phyloP scores from a whole-genome alignment of 2,797 vertebrate species.

The Anableps anableps region DNA sequence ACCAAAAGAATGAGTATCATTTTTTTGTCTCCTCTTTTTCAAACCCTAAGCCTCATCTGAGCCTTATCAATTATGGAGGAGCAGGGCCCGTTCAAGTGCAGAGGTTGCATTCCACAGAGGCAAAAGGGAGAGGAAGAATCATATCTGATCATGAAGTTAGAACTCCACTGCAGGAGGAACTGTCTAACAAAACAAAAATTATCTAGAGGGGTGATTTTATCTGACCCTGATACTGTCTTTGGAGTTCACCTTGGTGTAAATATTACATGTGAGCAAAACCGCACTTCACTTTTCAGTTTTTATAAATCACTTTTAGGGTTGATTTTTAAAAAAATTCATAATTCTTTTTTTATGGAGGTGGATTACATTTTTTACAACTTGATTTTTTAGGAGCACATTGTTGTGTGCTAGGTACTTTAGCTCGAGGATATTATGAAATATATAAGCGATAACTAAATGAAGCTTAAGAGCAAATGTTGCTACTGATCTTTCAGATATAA shows the following conservation, averaged over 20 bases:
- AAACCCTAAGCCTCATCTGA: slow-evolving; percentile 73
- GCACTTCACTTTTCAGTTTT: fast-evolving
- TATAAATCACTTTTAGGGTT: neutral
- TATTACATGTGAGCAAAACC: neutral
- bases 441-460: neutral
- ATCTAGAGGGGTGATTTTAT: slow-evolving; percentile 49
- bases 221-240: slow-evolving; percentile 25
- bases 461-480: neutral
- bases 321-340: neutral
- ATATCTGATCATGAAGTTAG: slow-evolving; percentile 59
- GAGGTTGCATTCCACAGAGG: slow-evolving; percentile 42
- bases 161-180: slow-evolving; percentile 46
- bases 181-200: slow-evolving; percentile 49
- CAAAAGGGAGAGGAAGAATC: slow-evolving; percentile 52
- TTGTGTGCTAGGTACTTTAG: neutral
- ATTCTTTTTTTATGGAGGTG: neutral
- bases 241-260: slow-evolving; percentile 14
- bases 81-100: slow-evolving; percentile 58
- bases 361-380: neutral
- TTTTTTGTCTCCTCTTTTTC: slow-evolving; percentile 64
- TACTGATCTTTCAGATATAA: neutral
- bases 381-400: neutral
- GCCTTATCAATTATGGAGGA: slow-evolving; percentile 77
- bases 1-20: slow-evolving; percentile 64
- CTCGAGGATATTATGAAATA: neutral